These are phyloP conservation scores for Rhagologus leucostigma DNA, from an alignment of 2,113 vertebrate species.

Conservation along the genomic window DNA sequence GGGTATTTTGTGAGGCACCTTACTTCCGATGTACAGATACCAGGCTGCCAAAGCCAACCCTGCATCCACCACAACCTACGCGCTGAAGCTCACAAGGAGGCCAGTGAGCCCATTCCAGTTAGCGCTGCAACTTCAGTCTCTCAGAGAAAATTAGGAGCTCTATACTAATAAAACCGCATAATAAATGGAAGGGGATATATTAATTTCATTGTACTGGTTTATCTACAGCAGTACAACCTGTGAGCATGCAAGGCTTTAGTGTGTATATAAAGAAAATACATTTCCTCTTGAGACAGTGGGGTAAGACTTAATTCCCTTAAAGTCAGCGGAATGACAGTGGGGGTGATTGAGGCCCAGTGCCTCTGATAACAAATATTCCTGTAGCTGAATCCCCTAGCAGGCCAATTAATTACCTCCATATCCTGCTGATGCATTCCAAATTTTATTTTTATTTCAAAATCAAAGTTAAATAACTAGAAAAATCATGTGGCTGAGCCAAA, in stretches of 20 bases:
- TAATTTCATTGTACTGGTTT: background rate
- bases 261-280: background rate
- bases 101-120: background rate
- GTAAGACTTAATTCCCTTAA: background rate
- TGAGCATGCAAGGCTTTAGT: background rate
- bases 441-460: conserved; percentile 60
- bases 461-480: conserved; percentile 48
- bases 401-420: conserved; percentile 26
- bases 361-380: background rate
- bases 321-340: background rate
- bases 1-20: background rate
- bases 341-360: background rate
- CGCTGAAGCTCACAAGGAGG: background rate
- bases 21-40: background rate
- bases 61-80: background rate
- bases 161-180: background rate
- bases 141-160: background rate
- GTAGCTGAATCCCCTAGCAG: background rate
- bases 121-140: background rate
- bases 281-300: background rate
- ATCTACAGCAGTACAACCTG: background rate
- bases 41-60: background rate
- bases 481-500: conserved; percentile 43
- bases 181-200: background rate
- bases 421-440: background rate